Conservation (phyloP, 2,113 vertebrate genomes). For the Leiothrix lutea region DNA sequence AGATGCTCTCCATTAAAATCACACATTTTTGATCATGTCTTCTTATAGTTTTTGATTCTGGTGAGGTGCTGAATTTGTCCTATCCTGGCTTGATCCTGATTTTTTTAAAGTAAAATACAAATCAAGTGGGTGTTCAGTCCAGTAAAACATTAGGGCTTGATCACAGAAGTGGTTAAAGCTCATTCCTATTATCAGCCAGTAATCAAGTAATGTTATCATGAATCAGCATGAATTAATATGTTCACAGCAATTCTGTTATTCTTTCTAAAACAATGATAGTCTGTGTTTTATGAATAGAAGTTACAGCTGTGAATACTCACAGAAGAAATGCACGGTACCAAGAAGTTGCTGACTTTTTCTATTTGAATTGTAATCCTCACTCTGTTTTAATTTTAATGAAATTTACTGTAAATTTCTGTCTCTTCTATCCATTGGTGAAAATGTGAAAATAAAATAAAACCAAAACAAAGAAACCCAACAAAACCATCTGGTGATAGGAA, state of each 20-base stretch:
- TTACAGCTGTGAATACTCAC: not conserved
- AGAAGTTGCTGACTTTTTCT: not conserved
- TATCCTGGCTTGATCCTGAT: not conserved
- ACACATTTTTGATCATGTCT: not conserved
- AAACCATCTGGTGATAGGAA: not conserved
- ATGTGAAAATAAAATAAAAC: not conserved
- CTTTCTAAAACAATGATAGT: not conserved
- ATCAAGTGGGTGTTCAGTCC: not conserved
- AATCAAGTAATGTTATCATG: not conserved
- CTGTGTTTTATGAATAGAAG: not conserved
- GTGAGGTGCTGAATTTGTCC: not conserved
- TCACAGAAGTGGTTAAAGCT: not conserved
- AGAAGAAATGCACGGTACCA: not conserved
- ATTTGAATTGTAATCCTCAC: not conserved
- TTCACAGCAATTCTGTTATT: not conserved
- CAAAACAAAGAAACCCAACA: rapidly evolving
- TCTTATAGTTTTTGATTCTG: not conserved
- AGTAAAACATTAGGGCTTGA: not conserved
- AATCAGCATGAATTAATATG: not conserved
- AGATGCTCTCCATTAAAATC: not conserved
- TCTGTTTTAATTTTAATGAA: not conserved
- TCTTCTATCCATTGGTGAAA: not conserved
- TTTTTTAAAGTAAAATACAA: not conserved
- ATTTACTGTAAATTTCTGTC: not conserved
- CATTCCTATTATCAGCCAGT: not conserved